Conservation (phyloP, 2,113 vertebrate species). For the Stigmatopora nigra region DNA sequence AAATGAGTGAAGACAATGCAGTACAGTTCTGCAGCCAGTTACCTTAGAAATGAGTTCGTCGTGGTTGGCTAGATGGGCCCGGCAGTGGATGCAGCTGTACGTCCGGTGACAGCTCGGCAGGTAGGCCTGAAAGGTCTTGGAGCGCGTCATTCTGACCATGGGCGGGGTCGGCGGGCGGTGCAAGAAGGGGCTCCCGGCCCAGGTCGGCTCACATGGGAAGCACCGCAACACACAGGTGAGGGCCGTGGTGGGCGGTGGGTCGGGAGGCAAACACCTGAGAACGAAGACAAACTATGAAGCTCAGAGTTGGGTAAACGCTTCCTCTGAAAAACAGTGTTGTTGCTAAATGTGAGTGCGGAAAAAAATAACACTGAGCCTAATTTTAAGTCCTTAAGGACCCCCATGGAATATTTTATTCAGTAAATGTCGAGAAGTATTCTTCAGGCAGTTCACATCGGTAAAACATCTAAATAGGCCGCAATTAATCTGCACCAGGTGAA, state of each 20-base stretch:
- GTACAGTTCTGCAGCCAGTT: conserved; percentile 12
- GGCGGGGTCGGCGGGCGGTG: conserved; percentile 88
- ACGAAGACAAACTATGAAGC: neutral
- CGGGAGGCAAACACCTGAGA: conserved; percentile 81
- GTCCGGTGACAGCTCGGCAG: conserved; percentile 95
- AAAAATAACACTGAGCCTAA: neutral
- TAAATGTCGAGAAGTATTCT: neutral
- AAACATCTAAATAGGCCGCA: neutral
- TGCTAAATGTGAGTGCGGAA: neutral
- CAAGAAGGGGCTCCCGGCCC: conserved; percentile 90
- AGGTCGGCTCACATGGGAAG: conserved; percentile 98
- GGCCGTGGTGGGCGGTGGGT: conserved; percentile 94
- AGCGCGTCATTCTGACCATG: conserved; percentile 99
- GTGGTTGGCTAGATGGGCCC: conserved; percentile 96
- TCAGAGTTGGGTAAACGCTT: conserved; percentile 14
- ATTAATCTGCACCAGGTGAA: neutral
- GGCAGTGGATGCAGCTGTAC: conserved; percentile 98
- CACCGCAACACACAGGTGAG: conserved; percentile 99
- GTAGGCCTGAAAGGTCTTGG: conserved; percentile 98
- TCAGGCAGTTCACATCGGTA: neutral
- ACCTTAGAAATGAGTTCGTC: conserved; percentile 99
- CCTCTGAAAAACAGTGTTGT: conserved; percentile 11
- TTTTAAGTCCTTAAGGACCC: too few relatives aligned
- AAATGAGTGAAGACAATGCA: neutral
- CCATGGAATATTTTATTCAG: neutral